Evolutionary conservation across 1,140 invertebrate genomes (phyloP).

Genomic region (Glomeris maerens): DNA sequence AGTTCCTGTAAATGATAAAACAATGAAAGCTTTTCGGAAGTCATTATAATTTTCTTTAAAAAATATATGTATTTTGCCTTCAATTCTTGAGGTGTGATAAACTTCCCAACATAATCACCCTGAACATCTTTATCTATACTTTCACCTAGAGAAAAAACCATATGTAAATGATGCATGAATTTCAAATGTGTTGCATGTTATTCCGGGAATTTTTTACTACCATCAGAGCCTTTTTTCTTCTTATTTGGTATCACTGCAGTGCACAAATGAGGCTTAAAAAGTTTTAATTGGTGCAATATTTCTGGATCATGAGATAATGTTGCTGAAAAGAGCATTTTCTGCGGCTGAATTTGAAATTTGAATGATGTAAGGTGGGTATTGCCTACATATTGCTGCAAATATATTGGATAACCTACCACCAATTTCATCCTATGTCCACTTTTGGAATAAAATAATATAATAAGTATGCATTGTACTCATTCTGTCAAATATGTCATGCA

Average conservation of each 20-base stretch:
- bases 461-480: not conserved
- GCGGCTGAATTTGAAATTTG: conserved; percentile 36
- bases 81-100: conserved; percentile 66
- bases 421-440: not conserved
- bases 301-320: conserved; percentile 92
- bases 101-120: conserved; percentile 11
- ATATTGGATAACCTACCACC: not conserved
- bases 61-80: conserved; percentile 25
- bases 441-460: not conserved
- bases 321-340: conserved; percentile 90
- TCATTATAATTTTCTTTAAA: not conserved
- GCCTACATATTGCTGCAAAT: not conserved
- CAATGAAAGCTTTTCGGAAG: not conserved
- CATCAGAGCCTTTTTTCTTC: conserved; percentile 23
- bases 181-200: not conserved
- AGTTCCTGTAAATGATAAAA: conserved; percentile 37
- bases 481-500: not conserved
- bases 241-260: conserved; percentile 42
- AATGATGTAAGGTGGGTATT: not conserved
- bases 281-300: conserved; percentile 65
- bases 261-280: conserved; percentile 86
- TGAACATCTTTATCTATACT: not conserved
- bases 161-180: not conserved
- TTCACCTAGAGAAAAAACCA: not conserved
- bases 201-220: not conserved